Percentiles rank a stretch among this genome's conserved stretches.
These are phyloP conservation scores for Drosophila affinis DNA, from an alignment of 2,888 invertebrate genomes.

Conservation along the genomic window DNA sequence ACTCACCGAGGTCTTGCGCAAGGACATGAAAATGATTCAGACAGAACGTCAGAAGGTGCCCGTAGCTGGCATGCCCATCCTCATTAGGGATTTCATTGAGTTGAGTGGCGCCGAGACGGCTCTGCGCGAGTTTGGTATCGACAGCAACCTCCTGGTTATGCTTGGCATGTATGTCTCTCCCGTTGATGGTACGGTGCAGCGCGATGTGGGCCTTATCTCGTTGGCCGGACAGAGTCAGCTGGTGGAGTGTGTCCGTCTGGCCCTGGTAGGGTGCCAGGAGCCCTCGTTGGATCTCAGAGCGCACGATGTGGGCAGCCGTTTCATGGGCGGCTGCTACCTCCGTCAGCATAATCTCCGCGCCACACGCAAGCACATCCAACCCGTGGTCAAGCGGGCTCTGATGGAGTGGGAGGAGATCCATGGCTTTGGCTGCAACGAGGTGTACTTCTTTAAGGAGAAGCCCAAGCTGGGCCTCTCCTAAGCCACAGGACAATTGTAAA, in stretches of 20 bases:
- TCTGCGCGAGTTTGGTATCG: constrained; percentile 84
- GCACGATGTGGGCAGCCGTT: constrained; percentile 74
- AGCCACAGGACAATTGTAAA: too few relatives aligned
- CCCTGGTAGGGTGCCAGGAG: constrained; percentile 48
- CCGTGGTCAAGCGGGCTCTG: constrained; percentile 85
- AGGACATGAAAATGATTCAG: constrained; percentile 89
- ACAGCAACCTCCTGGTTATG: constrained; percentile 85
- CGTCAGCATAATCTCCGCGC: constrained; percentile 86
- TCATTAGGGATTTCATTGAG: constrained; percentile 75
- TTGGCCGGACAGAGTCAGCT: constrained; percentile 47
- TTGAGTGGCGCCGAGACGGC: constrained; percentile 83
- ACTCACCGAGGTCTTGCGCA: constrained; percentile 88
- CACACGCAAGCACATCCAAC: constrained; percentile 89
- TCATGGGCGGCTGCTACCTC: constrained; percentile 85
- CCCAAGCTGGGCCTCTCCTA: constrained; percentile 67
- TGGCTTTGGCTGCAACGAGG: constrained; percentile 58
- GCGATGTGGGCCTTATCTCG: constrained; percentile 87
- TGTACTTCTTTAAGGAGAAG: constrained; percentile 69
- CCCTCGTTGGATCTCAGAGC: constrained; percentile 82
- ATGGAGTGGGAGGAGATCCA: constrained; percentile 57
- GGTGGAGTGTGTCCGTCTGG: constrained; percentile 61
- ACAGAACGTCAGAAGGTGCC: constrained; percentile 85
- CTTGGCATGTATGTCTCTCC: constrained; percentile 86
- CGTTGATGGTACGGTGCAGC: constrained; percentile 81
- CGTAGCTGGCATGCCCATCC: constrained; percentile 84